Evolutionary conservation across 2,888 invertebrate genomes (phyloP), one percentile per base, ranked within the genome.

Genomic region (Copidosoma aretas): DNA sequence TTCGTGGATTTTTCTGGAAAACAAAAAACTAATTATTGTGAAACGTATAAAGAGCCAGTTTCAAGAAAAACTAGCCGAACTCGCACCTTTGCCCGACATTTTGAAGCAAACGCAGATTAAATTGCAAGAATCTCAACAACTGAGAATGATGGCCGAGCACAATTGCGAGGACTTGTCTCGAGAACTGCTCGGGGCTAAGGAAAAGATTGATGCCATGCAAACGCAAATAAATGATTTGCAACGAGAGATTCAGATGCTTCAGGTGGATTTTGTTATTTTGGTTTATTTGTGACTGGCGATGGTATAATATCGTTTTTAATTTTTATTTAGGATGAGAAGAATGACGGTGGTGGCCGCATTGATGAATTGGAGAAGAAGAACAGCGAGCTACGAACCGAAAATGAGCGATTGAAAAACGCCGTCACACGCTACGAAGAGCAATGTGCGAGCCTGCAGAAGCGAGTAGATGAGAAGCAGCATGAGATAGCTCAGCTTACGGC

Each of bases 41-140:
- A 51, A 32, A 19, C 25, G 15, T 19, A 12, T n/a, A 21, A 64
- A 85, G 86, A 86, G 85, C 76, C 88, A 91, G 80, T 91, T 91
- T 83, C 91, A 91, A 86, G 91, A 91, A 77, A 91, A 91, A 80
- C 82, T 91, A 24, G 89, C 89, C 68, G 91, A 91, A 80, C 81
- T 91, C 59, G 88, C 89, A 0, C 91, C 91, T 0, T 85, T 91
- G 32, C 91, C 91, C 0, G 91, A 91, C 72, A 86, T 91, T 39
- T 80, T 91, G 73, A 90, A 90, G 77, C 88, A 89, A 43, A 90
- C 90, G 0, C 91, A 91, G 79, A 77, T 88, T 75, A 88, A 89
- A 74, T 80, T 91, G 59, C 90, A 90, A 77, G 91, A 91, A 77
- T 88, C 89, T 0, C 90, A 91, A 76, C 90, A 91, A 75, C 84